These are phyloP conservation scores for Eupithecia subfuscata DNA, from an alignment of 2,888 invertebrate genomes.

Conservation along the genomic window DNA sequence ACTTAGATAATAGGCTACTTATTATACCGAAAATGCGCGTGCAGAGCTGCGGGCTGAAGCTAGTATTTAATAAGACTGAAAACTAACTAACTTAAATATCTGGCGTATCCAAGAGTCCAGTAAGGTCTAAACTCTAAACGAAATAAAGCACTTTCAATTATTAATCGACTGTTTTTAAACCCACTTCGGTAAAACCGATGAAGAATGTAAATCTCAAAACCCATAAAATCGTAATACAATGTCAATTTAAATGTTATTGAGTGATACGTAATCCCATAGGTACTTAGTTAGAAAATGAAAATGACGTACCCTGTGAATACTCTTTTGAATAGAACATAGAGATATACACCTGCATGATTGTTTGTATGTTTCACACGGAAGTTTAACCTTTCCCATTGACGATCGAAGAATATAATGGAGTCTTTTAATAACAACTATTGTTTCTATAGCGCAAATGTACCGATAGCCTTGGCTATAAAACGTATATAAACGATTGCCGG, in stretches of 20 bases:
- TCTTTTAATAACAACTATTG: conserved; percentile 43
- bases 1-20: too few species aligned
- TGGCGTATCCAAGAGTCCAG: not conserved
- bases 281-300: not conserved
- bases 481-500: conserved; percentile 27
- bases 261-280: not conserved
- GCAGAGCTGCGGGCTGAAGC: too few species aligned
- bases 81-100: not conserved
- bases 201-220: not conserved
- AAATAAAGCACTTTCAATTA: not conserved
- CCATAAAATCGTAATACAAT: not conserved
- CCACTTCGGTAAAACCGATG: not conserved
- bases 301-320: conserved; percentile 26
- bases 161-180: not conserved
- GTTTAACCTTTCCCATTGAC: conserved; percentile 67
- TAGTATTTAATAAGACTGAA: not conserved
- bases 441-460: conserved; percentile 36
- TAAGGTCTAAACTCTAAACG: not conserved
- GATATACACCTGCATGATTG: conserved; percentile 48
- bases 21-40: too few species aligned
- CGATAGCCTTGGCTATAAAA: conserved; percentile 34
- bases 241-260: not conserved
- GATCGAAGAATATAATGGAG: conserved; percentile 38
- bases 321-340: conserved; percentile 37
- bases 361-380: conserved; percentile 70